Percentiles rank a stretch among this genome's conserved stretches.
These are phyloP conservation scores for Drymodes brunneopygia DNA, from an alignment of 2,113 vertebrate species.

Conservation along the genomic window DNA sequence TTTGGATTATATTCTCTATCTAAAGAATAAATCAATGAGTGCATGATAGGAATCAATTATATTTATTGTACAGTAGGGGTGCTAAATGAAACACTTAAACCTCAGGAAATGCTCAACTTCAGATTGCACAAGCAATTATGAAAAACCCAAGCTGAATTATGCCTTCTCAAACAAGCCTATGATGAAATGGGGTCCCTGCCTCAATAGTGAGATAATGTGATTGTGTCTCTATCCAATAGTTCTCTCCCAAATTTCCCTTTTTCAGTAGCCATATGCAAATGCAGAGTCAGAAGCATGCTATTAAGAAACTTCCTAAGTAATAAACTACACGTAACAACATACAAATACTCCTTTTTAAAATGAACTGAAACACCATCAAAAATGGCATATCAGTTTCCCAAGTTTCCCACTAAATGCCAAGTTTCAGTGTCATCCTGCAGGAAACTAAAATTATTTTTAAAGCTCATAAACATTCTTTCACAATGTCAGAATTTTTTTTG, in stretches of 20 bases:
- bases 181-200: background rate
- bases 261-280: background rate
- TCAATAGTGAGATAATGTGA: background rate
- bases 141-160: background rate
- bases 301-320: background rate
- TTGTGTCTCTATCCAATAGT: background rate
- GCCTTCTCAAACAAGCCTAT: background rate
- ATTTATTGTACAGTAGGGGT: background rate
- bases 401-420: background rate
- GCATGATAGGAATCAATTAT: background rate
- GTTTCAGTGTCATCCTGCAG: background rate
- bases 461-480: background rate
- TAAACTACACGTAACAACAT: background rate
- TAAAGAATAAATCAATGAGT: background rate
- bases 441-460: background rate
- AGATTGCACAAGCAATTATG: background rate
- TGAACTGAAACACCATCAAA: background rate
- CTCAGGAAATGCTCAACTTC: slow-evolving; percentile 16
- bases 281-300: background rate
- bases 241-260: background rate
- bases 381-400: background rate
- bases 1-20: background rate
- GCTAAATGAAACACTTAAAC: slow-evolving; percentile 31
- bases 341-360: slow-evolving; percentile 13
- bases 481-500: background rate